Percentiles rank a stretch among this genome's conserved stretches.
phyloP scores from a whole-genome alignment of 2,797 vertebrate genomes.

The Threskiornis aethiopicus region DNA sequence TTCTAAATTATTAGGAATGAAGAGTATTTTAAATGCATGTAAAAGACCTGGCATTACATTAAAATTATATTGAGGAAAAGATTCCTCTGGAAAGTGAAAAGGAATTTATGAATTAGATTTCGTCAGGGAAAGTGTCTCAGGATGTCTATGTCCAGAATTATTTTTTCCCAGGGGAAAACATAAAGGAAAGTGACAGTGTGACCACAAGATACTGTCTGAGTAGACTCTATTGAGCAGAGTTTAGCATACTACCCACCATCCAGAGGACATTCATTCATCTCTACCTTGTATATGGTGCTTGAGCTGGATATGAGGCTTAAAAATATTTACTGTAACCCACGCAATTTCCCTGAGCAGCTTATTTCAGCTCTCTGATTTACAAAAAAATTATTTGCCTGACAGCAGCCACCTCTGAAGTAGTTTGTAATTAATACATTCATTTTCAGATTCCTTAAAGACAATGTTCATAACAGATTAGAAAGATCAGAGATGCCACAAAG shows the following conservation, averaged over 20 bases:
- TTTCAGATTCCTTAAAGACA: conserved; percentile 58
- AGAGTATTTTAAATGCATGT: background rate
- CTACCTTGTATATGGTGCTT: background rate
- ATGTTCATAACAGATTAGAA: conserved; percentile 35
- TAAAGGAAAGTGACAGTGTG: background rate
- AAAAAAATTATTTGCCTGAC: conserved; percentile 34
- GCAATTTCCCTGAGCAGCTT: conserved; percentile 39
- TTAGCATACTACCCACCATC: background rate
- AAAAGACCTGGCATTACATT: background rate
- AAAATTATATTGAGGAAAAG: background rate
- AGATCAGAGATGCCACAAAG: background rate
- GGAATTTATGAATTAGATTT: background rate
- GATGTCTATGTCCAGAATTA: background rate
- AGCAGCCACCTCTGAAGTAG: conserved; percentile 43
- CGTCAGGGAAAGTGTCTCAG: background rate
- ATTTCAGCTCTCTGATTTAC: conserved; percentile 59
- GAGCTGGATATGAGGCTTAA: background rate
- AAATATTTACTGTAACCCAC: conserved; percentile 34
- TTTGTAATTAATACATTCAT: conserved; percentile 65
- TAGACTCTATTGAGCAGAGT: background rate
- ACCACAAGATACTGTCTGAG: background rate
- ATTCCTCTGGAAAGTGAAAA: background rate
- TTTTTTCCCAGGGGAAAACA: background rate
- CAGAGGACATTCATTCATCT: background rate
- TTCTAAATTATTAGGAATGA: background rate